phyloP scores from a whole-genome alignment of 2,797 vertebrate genomes.

The Hemibagrus guttatus region DNA sequence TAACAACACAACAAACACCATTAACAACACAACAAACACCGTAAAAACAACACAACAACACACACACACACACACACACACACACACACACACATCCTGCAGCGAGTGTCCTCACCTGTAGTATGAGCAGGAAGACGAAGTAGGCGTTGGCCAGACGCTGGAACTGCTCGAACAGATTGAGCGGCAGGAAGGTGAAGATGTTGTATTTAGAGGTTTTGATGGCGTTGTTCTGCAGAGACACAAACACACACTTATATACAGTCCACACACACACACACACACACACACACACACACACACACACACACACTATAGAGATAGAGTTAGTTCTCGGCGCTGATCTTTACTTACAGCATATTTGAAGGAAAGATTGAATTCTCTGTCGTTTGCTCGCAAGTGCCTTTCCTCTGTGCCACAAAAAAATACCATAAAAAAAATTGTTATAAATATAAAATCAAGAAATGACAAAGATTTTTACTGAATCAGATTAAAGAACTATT shows the following conservation, averaged over 20 bases:
- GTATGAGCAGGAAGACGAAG: constrained; percentile 85
- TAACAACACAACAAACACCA: neutral
- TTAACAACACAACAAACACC: neutral
- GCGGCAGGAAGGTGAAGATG: constrained; percentile 87
- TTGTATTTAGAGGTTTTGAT: constrained; percentile 94
- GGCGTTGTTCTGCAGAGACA: constrained; percentile 80
- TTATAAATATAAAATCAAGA: neutral
- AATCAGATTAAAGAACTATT: neutral
- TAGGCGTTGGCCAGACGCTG: constrained; percentile 91
- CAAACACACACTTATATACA: neutral
- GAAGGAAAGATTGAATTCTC: constrained; percentile 81
- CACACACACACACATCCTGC: neutral
- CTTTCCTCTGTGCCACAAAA: constrained; percentile 71
- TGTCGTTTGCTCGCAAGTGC: constrained; percentile 84
- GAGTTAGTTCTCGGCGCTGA: neutral
- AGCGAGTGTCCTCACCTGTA: constrained; percentile 78
- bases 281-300: too few relatives aligned
- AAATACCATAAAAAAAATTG: neutral
- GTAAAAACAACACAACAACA: neutral
- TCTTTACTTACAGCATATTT: constrained; percentile 83
- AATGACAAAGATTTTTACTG: neutral
- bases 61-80: neutral
- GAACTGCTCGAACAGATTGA: constrained; percentile 94
- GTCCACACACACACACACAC: constrained; percentile 14
- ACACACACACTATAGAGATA: neutral